Conservation (phyloP, 1,140 invertebrate species). For the Chironomus tepperi region DNA sequence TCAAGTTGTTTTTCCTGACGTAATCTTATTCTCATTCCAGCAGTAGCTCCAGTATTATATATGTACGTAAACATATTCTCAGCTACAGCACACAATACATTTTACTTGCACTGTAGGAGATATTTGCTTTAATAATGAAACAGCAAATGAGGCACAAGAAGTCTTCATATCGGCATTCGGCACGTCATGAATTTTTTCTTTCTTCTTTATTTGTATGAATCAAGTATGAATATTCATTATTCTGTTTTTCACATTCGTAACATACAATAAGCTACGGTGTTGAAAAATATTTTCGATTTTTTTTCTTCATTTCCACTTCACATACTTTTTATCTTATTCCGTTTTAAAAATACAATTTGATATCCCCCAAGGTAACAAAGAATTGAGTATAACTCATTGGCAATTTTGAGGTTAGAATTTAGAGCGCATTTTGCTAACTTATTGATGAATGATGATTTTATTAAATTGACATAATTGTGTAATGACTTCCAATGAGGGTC, state of each 20-base stretch:
- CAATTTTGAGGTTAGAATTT: background rate
- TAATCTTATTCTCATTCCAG: background rate
- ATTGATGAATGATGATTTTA: too few relatives aligned
- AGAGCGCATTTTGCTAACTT: background rate
- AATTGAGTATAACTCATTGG: background rate
- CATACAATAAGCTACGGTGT: background rate
- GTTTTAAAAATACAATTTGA: background rate
- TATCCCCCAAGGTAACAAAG: background rate
- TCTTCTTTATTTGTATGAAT: background rate
- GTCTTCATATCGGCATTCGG: background rate
- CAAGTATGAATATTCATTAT: background rate
- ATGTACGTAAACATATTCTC: background rate
- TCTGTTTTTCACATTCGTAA: background rate
- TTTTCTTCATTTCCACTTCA: background rate
- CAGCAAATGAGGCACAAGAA: background rate
- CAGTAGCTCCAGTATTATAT: too few relatives aligned
- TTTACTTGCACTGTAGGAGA: background rate
- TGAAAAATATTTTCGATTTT: background rate
- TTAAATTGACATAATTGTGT: too few relatives aligned
- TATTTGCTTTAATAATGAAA: background rate
- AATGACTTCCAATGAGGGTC: too few relatives aligned
- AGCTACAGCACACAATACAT: background rate
- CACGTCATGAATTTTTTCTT: background rate
- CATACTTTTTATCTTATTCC: background rate
- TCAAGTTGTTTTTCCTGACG: background rate